These are phyloP conservation scores for Pseudonaja textilis DNA, from an alignment of 2,113 vertebrate genomes.

Conservation along the genomic window DNA sequence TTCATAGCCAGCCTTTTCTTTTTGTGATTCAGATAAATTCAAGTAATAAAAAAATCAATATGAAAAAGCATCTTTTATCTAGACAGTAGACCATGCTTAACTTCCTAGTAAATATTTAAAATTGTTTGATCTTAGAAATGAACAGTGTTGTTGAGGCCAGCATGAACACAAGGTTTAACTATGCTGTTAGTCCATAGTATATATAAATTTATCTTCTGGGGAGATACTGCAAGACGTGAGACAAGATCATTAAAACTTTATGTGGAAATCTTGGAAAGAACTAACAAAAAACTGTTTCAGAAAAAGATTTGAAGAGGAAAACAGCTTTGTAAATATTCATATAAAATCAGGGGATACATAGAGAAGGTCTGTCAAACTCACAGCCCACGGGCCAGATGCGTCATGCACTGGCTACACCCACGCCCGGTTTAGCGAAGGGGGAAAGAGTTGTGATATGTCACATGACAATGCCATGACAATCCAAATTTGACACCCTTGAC, in stretches of 20 bases:
- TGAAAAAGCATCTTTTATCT: slow-evolving; percentile 33
- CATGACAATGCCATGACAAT: no score
- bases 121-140: background rate
- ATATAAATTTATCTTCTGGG: background rate
- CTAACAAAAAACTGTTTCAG: background rate
- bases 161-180: background rate
- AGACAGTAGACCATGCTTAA: slow-evolving; percentile 22
- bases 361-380: background rate
- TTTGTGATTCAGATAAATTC: slow-evolving; percentile 45
- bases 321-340: background rate
- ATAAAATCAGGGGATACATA: background rate
- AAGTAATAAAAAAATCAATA: slow-evolving; percentile 35
- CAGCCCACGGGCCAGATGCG: accelerated
- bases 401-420: no score
- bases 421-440: no score
- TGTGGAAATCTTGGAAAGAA: background rate
- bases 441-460: no score
- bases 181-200: background rate
- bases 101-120: slow-evolving; percentile 30
- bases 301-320: background rate
- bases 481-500: background rate
- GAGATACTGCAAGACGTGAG: background rate
- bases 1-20: slow-evolving; percentile 31
- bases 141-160: background rate
- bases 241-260: background rate